Conservation (phyloP, 2,888 invertebrate species). For the Biston betularia region DNA sequence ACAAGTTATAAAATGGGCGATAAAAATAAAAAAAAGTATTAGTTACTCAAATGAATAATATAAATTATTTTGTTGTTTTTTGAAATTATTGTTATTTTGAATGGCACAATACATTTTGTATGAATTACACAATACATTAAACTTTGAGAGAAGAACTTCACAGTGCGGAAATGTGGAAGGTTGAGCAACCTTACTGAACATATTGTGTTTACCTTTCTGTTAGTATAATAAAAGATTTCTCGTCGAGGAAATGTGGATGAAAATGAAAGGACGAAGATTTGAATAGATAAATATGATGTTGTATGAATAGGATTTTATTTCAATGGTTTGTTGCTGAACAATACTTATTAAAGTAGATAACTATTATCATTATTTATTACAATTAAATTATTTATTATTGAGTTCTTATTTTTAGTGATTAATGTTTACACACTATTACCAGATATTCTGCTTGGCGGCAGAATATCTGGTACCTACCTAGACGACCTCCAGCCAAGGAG, state of each 20-base stretch:
- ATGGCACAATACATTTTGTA: not conserved
- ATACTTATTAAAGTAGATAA: constrained; percentile 6
- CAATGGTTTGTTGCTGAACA: constrained; percentile 9
- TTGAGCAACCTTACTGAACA: constrained; percentile 8
- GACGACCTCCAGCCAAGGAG: too few relatives aligned
- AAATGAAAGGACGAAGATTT: constrained; percentile 32
- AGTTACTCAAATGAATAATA: too few relatives aligned
- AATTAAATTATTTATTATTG: not conserved
- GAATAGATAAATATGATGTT: constrained; percentile 21
- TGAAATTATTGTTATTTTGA: not conserved
- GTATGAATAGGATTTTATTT: constrained; percentile 14
- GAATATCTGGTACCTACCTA: too few relatives aligned
- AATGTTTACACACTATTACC: too few relatives aligned
- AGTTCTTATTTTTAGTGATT: too few relatives aligned
- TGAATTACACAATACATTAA: too few relatives aligned
- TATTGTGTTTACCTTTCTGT: constrained; percentile 17
- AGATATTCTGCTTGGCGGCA: too few relatives aligned
- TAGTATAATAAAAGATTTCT: constrained; percentile 32
- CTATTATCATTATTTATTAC: not conserved
- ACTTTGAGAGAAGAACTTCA: not conserved
- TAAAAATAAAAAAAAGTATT: too few relatives aligned
- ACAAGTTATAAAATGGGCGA: too few relatives aligned
- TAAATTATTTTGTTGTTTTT: too few relatives aligned
- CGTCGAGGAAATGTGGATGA: constrained; percentile 34
- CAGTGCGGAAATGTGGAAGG: not conserved